Conservation (phyloP, 2,797 vertebrate genomes). For the Dromococcyx pavoninus region DNA sequence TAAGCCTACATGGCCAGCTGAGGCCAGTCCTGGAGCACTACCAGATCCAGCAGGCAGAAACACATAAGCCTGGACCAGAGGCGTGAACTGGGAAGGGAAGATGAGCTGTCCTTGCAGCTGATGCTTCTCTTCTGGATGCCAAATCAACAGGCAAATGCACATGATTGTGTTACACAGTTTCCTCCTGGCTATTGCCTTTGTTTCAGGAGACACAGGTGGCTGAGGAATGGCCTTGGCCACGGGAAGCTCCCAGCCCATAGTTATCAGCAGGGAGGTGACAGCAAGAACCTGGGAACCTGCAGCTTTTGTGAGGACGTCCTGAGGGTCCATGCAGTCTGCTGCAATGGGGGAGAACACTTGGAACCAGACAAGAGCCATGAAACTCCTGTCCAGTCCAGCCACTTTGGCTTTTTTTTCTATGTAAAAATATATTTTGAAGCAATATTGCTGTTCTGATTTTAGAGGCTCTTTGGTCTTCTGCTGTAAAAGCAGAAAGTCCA, state of each 20-base stretch:
- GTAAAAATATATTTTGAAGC: neutral
- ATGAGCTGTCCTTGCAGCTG: neutral
- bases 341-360: neutral
- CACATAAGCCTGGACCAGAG: fast-evolving
- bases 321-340: neutral
- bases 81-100: neutral
- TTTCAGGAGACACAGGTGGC: neutral
- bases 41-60: neutral
- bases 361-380: neutral
- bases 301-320: fast-evolving
- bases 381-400: neutral
- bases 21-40: neutral
- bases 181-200: neutral
- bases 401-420: neutral
- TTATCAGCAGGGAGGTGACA: neutral
- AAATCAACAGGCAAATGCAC: neutral
- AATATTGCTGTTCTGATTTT: neutral
- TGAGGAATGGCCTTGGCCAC: neutral
- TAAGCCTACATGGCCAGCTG: no score
- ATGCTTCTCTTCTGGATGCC: neutral
- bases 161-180: fast-evolving
- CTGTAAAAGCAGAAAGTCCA: neutral
- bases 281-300: neutral
- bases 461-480: neutral
- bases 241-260: neutral